Evolutionary conservation across 2,797 vertebrate species (phyloP), one percentile per base, ranked within the genome.

Genomic region (Eupleurogrammus muticus): DNA sequence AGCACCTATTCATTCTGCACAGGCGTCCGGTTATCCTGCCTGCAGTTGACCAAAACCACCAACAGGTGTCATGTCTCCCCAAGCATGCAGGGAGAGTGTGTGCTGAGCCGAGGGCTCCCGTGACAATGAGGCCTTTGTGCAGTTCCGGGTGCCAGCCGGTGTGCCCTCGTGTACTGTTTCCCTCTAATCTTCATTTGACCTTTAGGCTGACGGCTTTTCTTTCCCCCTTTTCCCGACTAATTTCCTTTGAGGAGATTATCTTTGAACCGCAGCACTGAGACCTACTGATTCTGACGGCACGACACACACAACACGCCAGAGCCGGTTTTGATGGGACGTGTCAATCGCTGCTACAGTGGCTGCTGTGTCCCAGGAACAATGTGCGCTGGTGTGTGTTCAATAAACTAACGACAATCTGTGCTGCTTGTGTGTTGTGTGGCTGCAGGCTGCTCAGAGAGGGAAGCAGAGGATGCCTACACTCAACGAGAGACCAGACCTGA

Each of bases 171-270:
- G 91, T 91, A 86, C 87, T 44, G 84, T 93, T 90, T 91, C 92
- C 73, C 80, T 87, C 87, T 92, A 90, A 93, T 92, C 92, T 92
- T 92, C 82, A 81, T 89, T 90, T 92, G 90, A 92, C 91, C 93
- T 93, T 92, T 90, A 85, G 86, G 87, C 82, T 84, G 70, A 80
- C 35, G 73, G 82, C 88, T 90, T 92, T 90, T 82, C 87, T 89
- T 86, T 79, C 64, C 85, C 78, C 65, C 58, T 60, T 82, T 86
- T 84, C 81, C 58, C 63, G 35, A 81, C 80, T 90, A 67, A 81
- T 92, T 90, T 92, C 75, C 81, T 90, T 90, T 83, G 80, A 90
- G 76, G 71, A 87, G 86, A 87, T 89, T 88, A 87, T 86, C 75
- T 87, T 72, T 36, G 71, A 79, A 79, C 77, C 16, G 40, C 61